Evolutionary conservation across 2,797 vertebrate species (phyloP).

Genomic region (Ciconia nigra): DNA sequence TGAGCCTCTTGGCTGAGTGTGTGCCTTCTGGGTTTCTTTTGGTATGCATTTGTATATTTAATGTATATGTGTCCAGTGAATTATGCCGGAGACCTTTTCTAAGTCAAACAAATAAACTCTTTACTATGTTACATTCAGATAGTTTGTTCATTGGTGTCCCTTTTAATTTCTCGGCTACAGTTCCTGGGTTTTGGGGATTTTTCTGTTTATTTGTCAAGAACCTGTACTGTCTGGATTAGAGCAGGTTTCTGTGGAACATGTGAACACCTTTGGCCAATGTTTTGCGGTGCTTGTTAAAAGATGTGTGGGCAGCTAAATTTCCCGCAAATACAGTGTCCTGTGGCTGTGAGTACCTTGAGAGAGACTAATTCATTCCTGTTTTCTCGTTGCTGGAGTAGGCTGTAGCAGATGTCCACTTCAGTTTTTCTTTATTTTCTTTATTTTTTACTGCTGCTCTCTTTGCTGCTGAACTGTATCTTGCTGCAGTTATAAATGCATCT

Average conservation of each 20-base stretch:
- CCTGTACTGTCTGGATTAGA: background rate
- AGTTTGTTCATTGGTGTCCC: background rate
- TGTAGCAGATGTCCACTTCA: background rate
- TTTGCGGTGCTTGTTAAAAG: background rate
- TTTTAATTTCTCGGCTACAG: background rate
- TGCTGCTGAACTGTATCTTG: background rate
- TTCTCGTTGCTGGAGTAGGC: background rate
- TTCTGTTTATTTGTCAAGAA: background rate
- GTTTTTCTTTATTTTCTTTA: background rate
- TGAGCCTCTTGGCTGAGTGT: background rate
- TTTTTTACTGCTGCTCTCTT: background rate
- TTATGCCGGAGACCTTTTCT: conserved; percentile 14
- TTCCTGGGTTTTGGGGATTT: background rate
- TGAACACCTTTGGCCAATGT: background rate
- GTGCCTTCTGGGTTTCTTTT: background rate
- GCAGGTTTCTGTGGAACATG: background rate
- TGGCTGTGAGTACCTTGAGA: background rate
- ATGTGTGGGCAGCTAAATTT: background rate
- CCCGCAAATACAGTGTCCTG: background rate
- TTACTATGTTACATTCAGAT: background rate
- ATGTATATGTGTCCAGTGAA: background rate
- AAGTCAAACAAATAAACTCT: conserved; percentile 56
- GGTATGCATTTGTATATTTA: background rate
- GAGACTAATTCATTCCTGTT: background rate
- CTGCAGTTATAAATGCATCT: conserved; percentile 25